Evolutionary conservation across 30 jellyfish, hydroid and myxozoan genomes (phyloP), one percentile per base, ranked within the genome.

Genomic region (Cassiopea andromeda): DNA sequence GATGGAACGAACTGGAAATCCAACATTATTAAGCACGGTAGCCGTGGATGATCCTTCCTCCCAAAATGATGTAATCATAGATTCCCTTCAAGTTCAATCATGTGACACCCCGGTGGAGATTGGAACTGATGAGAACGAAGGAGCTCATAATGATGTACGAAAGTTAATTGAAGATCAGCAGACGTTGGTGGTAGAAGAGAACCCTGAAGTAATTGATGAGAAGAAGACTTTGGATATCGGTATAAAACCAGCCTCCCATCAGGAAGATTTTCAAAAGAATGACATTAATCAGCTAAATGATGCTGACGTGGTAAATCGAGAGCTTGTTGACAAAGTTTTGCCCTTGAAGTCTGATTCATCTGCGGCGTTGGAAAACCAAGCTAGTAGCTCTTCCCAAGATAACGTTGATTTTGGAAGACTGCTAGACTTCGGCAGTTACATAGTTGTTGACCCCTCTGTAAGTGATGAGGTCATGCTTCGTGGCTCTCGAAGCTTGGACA

Each of bases 401-500:
- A 50, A 44, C 7, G 61, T 80, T 44, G 85, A 83, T 43, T 88
- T 44, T 48, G 71, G 82, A 15, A 75, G 69, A 54, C 69, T 91
- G 75, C 89, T 96, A 44, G 99, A 96, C 57, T 96, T 59, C 60
- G 99, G 99, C 57, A 96, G 97, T 60, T 96, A 90, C 85, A 43
- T 87, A 6, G 84, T 96, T 75, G 81, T 96, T 49, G 98, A 94
- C 87, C 99, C 99, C 2, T 1, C 97, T 69, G 90, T 97, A 10
- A 93, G 93, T 48, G 99, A 96, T 68, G 97, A 92, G 91, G 89
- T 70, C 48, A 60, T 96, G 81, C 72, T 97, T 69, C 93, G 91
- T 14, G 79, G 98, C 14, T 96, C 99, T 18, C 85, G 99, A 67
- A 96, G 99, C 69, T 81, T 96, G 75, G 98, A 96, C 91, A 96